These are phyloP conservation scores for Philopotamus ludificatus DNA, from an alignment of 1,140 invertebrate genomes.

Conservation along the genomic window DNA sequence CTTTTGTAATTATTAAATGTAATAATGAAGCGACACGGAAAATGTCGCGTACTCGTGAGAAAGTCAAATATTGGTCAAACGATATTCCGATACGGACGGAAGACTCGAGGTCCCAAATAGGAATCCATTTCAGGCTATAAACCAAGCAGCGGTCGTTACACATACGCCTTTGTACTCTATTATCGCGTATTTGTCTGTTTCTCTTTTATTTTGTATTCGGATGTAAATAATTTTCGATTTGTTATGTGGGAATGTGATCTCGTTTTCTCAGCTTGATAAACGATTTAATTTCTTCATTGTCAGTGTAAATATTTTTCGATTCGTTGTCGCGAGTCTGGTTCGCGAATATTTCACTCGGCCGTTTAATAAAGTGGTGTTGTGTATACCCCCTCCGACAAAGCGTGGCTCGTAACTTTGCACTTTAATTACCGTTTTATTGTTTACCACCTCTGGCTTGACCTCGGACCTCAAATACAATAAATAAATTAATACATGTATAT, in stretches of 20 bases:
- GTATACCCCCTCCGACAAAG: slow-evolving; percentile 4
- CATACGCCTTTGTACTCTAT: not conserved
- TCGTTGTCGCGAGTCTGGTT: slow-evolving; percentile 9
- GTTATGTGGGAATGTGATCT: too few relatives aligned
- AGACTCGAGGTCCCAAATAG: not conserved
- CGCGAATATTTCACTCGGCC: slow-evolving; percentile 21
- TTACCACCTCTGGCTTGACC: slow-evolving; percentile 35
- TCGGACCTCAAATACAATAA: slow-evolving; percentile 35
- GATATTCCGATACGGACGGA: slow-evolving; percentile 25
- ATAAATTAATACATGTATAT: slow-evolving; percentile 34
- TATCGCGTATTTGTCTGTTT: not conserved
- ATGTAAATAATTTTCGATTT: too few relatives aligned
- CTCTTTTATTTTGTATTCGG: not conserved
- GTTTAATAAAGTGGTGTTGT: slow-evolving; percentile 25
- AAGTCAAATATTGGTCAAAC: slow-evolving; percentile 41
- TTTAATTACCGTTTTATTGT: slow-evolving; percentile 39
- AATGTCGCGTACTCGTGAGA: slow-evolving; percentile 38
- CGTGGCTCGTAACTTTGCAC: slow-evolving; percentile 30
- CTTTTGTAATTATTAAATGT: slow-evolving; percentile 38
- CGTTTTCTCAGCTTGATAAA: too few relatives aligned
- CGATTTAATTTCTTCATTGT: not conserved
- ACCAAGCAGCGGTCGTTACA: not conserved
- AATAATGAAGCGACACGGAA: slow-evolving; percentile 37
- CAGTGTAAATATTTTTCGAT: slow-evolving; percentile 23
- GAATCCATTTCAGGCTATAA: not conserved